phyloP scores from a whole-genome alignment of 1,140 invertebrate species.

The Meloidogyne floridensis region DNA sequence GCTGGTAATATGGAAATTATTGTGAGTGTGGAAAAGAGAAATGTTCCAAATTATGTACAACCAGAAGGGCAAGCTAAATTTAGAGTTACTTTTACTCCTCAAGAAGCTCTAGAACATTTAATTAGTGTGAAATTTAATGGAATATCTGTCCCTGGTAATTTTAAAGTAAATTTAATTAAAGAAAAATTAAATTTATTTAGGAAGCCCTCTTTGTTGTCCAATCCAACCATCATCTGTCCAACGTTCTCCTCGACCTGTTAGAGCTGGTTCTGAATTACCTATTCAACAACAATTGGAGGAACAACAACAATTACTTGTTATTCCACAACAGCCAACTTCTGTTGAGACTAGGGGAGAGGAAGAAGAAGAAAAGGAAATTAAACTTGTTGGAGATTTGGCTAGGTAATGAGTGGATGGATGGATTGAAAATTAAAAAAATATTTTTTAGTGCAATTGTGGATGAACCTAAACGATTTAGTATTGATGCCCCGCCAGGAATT shows the following conservation, averaged over 20 bases:
- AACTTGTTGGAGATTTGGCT: constrained; percentile 54
- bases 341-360: constrained; percentile 21
- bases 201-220: constrained; percentile 70
- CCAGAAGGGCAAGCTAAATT: constrained; percentile 94
- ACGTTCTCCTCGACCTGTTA: constrained; percentile 72
- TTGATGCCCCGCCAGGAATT: constrained; percentile 45
- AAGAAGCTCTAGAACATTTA: constrained; percentile 76
- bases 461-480: constrained; percentile 60
- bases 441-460: constrained; percentile 50
- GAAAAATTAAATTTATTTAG: constrained; percentile 36
- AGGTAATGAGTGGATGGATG: neutral
- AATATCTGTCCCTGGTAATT: constrained; percentile 81
- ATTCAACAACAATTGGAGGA: constrained; percentile 36
- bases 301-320: constrained; percentile 38
- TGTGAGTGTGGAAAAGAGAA: constrained; percentile 91
- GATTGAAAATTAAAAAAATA: neutral
- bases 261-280: constrained; percentile 68
- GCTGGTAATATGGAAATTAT: constrained; percentile 78
- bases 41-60: constrained; percentile 97
- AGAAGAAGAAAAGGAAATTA: constrained; percentile 44
- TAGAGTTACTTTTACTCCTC: constrained; percentile 92
- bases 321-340: constrained; percentile 20
- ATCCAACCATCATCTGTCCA: constrained; percentile 71
- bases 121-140: constrained; percentile 91
- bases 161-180: neutral